Conservation (phyloP, 2,888 invertebrate species). For the Leptopilina myrica region DNA sequence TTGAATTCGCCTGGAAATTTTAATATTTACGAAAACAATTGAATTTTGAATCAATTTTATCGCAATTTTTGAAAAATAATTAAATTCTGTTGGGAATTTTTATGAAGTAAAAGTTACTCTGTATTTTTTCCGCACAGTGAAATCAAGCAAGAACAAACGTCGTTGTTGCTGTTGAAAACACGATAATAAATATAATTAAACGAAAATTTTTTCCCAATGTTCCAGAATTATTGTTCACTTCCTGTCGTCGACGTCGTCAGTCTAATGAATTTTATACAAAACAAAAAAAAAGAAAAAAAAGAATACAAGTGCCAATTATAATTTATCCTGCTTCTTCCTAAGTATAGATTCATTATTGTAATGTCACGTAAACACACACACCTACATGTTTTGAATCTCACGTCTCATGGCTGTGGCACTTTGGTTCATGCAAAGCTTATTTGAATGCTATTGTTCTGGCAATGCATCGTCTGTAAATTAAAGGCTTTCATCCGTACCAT, state of each 20-base stretch:
- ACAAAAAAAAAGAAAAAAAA: neutral
- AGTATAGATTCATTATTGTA: slow-evolving; percentile 26
- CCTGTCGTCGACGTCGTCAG: neutral
- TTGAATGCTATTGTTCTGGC: slow-evolving; percentile 32
- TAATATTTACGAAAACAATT: no score
- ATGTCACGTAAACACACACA: slow-evolving; percentile 17
- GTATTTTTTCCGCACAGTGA: no score
- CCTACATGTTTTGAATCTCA: slow-evolving; percentile 11
- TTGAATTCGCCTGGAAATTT: no score
- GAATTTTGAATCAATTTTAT: no score
- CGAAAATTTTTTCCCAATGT: neutral
- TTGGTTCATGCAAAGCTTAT: slow-evolving; percentile 26
- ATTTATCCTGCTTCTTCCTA: slow-evolving; percentile 17
- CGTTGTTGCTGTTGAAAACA: no score
- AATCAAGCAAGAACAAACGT: no score
- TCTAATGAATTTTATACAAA: slow-evolving; percentile 5
- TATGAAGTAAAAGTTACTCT: no score
- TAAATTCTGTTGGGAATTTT: no score
- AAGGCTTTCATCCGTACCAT: slow-evolving; percentile 8
- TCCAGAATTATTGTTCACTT: slow-evolving; percentile 2
- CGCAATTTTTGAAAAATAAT: no score
- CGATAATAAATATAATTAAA: no score
- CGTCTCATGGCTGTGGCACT: slow-evolving; percentile 13
- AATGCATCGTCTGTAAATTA: slow-evolving; percentile 20
- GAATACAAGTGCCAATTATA: slow-evolving; percentile 15